Percentiles rank a stretch among this genome's conserved stretches.
phyloP scores from a whole-genome alignment of 2,797 vertebrate species.

The Phoeniculus purpureus region DNA sequence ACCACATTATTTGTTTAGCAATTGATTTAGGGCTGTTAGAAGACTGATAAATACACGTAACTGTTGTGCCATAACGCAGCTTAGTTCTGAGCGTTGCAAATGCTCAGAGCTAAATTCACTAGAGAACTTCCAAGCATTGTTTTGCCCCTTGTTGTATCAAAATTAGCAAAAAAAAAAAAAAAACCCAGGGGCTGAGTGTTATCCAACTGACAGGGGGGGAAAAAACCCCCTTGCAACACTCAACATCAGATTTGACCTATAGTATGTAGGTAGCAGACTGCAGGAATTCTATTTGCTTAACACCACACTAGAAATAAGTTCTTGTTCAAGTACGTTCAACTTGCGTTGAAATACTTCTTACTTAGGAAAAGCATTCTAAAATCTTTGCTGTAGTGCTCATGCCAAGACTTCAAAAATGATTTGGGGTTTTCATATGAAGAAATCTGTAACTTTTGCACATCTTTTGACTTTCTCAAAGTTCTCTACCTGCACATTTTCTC shows the following conservation, averaged over 20 bases:
- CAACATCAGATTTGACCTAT: neutral
- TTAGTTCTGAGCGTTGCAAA: neutral
- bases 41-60: neutral
- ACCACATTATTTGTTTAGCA: neutral
- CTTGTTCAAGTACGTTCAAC: too few species aligned
- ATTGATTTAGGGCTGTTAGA: neutral
- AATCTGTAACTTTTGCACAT: too few species aligned
- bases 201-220: neutral
- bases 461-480: neutral
- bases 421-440: neutral
- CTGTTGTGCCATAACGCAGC: too few species aligned
- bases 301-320: neutral
- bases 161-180: neutral
- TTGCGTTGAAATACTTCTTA: neutral
- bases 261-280: rapidly evolving
- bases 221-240: neutral
- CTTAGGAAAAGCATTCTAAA: neutral
- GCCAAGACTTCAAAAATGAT: neutral
- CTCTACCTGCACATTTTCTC: neutral
- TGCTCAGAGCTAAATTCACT: neutral
- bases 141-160: neutral
- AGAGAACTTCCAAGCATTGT: neutral
- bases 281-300: neutral
- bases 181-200: neutral
- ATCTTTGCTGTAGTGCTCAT: neutral